A percentile compares a stretch with the other conserved stretches of the same genome.
Evolutionary conservation across 2,113 vertebrate species (phyloP).

Genomic region (Cynopterus brachyotis): DNA sequence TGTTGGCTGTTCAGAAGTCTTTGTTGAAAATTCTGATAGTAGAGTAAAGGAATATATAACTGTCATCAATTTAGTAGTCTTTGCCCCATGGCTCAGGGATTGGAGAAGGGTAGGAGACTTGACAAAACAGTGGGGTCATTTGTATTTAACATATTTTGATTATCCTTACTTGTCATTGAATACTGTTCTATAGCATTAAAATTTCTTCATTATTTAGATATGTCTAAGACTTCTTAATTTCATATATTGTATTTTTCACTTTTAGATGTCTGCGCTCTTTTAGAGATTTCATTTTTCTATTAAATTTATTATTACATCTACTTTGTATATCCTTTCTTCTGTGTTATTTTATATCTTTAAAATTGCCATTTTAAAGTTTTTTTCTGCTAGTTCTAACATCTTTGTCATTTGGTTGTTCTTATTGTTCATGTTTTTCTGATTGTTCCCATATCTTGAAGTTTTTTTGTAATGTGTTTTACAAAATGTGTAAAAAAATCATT

Average conservation of each 20-base stretch:
- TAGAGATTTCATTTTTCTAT: neutral
- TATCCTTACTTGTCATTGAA: neutral
- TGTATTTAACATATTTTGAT: conserved; percentile 44
- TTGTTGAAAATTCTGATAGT: conserved; percentile 1
- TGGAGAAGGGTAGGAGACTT: neutral
- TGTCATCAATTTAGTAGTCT: neutral
- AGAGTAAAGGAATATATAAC: neutral
- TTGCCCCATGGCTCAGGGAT: neutral
- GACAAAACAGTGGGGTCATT: neutral
- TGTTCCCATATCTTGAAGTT: neutral
- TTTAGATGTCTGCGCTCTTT: neutral
- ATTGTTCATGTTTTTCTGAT: neutral
- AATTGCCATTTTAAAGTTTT: conserved; percentile 20
- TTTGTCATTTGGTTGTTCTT: neutral
- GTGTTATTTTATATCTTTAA: neutral
- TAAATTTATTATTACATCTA: neutral
- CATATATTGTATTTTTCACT: neutral
- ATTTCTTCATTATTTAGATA: neutral
- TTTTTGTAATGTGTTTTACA: neutral
- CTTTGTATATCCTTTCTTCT: neutral
- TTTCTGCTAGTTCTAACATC: neutral
- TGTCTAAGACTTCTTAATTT: neutral
- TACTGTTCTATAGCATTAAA: neutral
- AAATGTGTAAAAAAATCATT: neutral
- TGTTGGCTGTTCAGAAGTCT: neutral